Conservation (phyloP, 2,888 invertebrate genomes). For the Unio delphinus region DNA sequence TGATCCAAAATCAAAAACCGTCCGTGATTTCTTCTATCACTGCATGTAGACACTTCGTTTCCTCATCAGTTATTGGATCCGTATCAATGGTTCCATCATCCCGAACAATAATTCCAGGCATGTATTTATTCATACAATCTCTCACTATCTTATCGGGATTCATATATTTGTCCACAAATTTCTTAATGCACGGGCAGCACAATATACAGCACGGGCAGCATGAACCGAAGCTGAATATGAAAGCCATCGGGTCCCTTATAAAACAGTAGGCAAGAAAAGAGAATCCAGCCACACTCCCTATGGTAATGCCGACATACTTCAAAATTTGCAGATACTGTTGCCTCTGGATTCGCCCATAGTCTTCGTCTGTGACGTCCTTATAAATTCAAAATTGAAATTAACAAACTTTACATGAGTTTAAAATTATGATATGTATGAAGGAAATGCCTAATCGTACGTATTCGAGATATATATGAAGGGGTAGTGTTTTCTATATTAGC, state of each 20-base stretch:
- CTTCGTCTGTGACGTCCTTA: constrained; percentile 46
- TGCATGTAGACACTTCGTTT: constrained; percentile 42
- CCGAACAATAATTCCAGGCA: constrained; percentile 48
- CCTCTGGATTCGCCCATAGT: constrained; percentile 25
- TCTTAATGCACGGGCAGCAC: constrained; percentile 37
- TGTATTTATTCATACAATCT: constrained; percentile 45
- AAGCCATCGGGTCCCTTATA: constrained; percentile 45
- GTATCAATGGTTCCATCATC: constrained; percentile 42
- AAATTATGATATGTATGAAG: too few species aligned
- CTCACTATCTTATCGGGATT: constrained; percentile 26
- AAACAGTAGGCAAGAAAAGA: constrained; percentile 41
- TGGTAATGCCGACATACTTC: constrained; percentile 35
- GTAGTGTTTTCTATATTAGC: too few species aligned
- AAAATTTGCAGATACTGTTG: constrained; percentile 21
- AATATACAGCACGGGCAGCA: constrained; percentile 52
- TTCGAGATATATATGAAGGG: too few species aligned
- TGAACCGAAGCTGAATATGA: constrained; percentile 47
- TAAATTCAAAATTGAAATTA: too few species aligned
- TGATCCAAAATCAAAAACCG: neutral
- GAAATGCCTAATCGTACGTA: too few species aligned
- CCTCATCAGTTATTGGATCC: constrained; percentile 46
- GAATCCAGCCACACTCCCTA: constrained; percentile 32
- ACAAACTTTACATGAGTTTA: too few species aligned
- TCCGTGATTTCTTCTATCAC: constrained; percentile 40
- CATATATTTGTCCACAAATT: constrained; percentile 33